Evolutionary conservation across 1,140 invertebrate species (phyloP).

Genomic region (Bilobella aurantiaca): DNA sequence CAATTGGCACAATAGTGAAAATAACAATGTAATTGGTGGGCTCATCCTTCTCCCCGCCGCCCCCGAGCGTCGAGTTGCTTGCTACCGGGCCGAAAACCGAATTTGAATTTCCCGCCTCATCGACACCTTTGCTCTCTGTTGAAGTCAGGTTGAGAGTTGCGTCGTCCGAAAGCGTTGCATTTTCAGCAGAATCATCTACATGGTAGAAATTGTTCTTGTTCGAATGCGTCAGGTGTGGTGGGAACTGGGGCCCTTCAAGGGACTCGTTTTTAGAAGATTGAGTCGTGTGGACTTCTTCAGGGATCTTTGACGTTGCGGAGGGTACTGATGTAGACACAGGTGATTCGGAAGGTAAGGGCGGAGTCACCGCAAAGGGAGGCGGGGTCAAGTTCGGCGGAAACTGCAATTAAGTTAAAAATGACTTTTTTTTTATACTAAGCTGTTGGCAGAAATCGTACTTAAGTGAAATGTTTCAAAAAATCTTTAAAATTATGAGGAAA

Average conservation of each 20-base stretch:
- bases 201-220: constrained; percentile 2
- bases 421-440: too few relatives aligned
- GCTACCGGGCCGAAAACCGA: too few relatives aligned
- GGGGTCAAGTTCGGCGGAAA: constrained; percentile 10
- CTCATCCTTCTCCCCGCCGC: not conserved
- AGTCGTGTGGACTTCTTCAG: constrained; percentile 20
- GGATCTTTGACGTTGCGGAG: too few relatives aligned
- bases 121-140: too few relatives aligned
- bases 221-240: not conserved
- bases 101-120: too few relatives aligned
- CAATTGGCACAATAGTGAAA: constrained; percentile 35
- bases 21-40: constrained; percentile 2
- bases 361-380: constrained; percentile 19
- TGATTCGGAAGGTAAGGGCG: constrained; percentile 25
- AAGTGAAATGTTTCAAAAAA: too few relatives aligned
- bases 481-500: too few relatives aligned
- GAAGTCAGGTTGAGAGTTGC: not conserved
- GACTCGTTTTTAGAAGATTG: not conserved
- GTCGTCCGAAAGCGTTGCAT: not conserved
- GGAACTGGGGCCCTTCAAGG: not conserved
- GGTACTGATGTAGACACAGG: too few relatives aligned
- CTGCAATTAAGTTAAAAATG: constrained; percentile 6
- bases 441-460: too few relatives aligned
- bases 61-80: too few relatives aligned
- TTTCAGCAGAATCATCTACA: not conserved